Evolutionary conservation across 2,113 vertebrate species (phyloP).

Genomic region (Erythrocercus mccallii): DNA sequence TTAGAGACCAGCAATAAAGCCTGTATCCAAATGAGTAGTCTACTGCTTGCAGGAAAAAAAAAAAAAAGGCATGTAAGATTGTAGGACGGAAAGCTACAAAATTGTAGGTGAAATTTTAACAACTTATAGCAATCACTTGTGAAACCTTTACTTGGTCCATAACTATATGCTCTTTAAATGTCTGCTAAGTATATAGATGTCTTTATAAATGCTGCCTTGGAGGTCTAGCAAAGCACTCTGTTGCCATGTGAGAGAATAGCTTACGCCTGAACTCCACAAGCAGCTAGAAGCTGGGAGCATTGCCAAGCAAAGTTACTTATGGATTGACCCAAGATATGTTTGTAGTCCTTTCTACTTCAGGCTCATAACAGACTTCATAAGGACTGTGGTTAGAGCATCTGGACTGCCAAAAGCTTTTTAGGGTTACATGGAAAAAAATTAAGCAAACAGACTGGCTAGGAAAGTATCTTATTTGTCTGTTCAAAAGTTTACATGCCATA

Average conservation of each 20-base stretch:
- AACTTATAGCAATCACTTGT: background rate
- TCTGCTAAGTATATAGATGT: background rate
- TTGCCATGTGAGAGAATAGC: background rate
- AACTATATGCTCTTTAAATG: background rate
- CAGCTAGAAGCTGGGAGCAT: background rate
- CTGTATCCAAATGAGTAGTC: background rate
- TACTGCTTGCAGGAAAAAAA: background rate
- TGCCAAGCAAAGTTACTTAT: constrained; percentile 53
- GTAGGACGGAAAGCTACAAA: background rate
- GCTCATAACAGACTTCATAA: constrained; percentile 66
- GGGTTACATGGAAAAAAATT: constrained; percentile 37
- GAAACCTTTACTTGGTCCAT: background rate
- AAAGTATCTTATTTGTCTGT: constrained; percentile 56
- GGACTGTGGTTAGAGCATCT: constrained; percentile 60
- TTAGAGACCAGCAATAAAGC: background rate
- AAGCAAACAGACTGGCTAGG: constrained; percentile 31
- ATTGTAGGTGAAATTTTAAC: background rate
- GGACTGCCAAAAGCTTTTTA: constrained; percentile 53
- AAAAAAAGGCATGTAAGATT: background rate
- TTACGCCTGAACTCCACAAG: background rate
- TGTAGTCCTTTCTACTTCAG: constrained; percentile 57
- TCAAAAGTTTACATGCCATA: constrained; percentile 6
- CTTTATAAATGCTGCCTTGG: background rate
- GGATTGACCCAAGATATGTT: constrained; percentile 29
- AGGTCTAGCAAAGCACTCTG: background rate